A percentile compares a stretch with the other conserved stretches of the same genome.
These are phyloP conservation scores for Microplitis mediator DNA, from an alignment of 1,140 invertebrate species.

Conservation along the genomic window DNA sequence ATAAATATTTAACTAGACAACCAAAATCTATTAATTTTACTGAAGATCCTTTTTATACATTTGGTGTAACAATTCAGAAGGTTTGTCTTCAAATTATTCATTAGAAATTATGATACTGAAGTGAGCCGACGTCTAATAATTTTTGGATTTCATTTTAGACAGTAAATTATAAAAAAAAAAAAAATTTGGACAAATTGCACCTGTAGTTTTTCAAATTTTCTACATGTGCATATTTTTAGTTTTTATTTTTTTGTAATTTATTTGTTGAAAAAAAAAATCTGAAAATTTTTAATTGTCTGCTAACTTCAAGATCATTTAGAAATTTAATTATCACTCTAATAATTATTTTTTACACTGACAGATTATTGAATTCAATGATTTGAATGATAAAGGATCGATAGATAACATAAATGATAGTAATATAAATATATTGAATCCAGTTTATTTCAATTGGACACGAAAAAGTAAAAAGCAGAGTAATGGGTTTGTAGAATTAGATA, in stretches of 20 bases:
- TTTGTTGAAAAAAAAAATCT: too few species aligned
- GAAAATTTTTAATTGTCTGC: too few species aligned
- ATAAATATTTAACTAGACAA: constrained; percentile 40
- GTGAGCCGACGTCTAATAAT: too few species aligned
- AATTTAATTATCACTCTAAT: neutral
- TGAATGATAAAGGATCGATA: constrained; percentile 60
- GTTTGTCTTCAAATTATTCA: constrained; percentile 46
- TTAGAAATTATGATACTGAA: too few species aligned
- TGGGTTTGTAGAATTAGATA: constrained; percentile 53
- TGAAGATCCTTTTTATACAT: constrained; percentile 60
- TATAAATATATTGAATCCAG: constrained; percentile 45
- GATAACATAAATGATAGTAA: constrained; percentile 42
- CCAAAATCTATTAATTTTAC: constrained; percentile 57
- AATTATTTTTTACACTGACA: constrained; percentile 43
- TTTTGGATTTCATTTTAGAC: too few species aligned
- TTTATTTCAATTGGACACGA: constrained; percentile 54
- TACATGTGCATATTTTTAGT: too few species aligned
- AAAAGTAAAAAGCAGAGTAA: constrained; percentile 47
- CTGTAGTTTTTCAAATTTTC: too few species aligned
- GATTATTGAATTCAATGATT: constrained; percentile 66
- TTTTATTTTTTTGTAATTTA: too few species aligned
- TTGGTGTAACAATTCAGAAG: constrained; percentile 64
- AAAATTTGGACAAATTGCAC: too few species aligned
- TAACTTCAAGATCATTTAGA: too few species aligned
- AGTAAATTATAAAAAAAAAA: too few species aligned